Base-by-base conservation (phyloP, 2,797 vertebrate genomes). In the Liasis olivaceus region DNA sequence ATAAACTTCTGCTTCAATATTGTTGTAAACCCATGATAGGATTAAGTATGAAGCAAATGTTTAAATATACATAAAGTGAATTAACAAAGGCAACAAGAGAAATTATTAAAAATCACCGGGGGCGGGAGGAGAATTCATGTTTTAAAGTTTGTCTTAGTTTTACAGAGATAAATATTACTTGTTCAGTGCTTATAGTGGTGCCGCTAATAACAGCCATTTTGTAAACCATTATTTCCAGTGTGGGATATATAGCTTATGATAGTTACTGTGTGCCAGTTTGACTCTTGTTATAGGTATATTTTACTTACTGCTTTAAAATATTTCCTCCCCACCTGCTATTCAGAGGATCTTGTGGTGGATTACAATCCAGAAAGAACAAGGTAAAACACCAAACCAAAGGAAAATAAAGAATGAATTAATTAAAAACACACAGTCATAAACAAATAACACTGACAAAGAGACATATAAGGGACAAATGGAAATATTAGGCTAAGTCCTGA, bases 21-120 rank as follows among this genome's bases (percentile, higher is more conserved):
- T 92, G 28, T 93, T 87, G 9, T 28, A 94, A 64, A 90, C 59
- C 56, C 69, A n/a, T 47, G 84, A 84, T 89, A 92, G 54, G 51
- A 89, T 56, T 86, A 95, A 93, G 94, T 93, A 88, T 69, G 63
- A 93, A 20, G 28, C 54, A 90, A 62, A 36, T 17, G 20, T 69
- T 91, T 51, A 95, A 58, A 77, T 92, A 63, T 24, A 93, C 9
- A 14, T 58, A 94, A 58, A 93, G 28, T 89, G 90, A 88, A 28
- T 90, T 69, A 84, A 63, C 64, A 93, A 91, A 93, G 17, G 31
- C 88, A 91, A 72, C 26, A 62, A 64, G 24, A 12, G 20, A 2
- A 5, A 28, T 60, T 89, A 96, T 91, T 87, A n/a, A 91, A 59
- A 72, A 36, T 90, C 63, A 59, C 42, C 0, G 0, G 89, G 51